A percentile compares a stretch with the other conserved stretches of the same genome.
These are phyloP conservation scores for Sturmia bella DNA, from an alignment of 2,888 invertebrate species.

Conservation along the genomic window DNA sequence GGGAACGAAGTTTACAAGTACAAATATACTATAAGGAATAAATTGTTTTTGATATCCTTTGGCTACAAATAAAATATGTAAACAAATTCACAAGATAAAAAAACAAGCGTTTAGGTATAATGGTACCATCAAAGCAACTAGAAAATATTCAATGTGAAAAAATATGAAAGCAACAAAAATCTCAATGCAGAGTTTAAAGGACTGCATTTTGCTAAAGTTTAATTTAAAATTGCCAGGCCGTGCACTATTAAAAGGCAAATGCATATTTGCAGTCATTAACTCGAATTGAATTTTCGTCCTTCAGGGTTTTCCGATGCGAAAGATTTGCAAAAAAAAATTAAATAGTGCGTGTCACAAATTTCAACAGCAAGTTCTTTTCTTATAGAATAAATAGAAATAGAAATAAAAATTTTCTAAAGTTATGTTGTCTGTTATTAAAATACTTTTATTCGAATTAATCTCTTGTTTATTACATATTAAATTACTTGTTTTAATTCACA, in stretches of 20 bases:
- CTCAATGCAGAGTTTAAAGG: background rate
- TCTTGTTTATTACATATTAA: too few species aligned
- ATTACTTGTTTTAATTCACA: too few species aligned
- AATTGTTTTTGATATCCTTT: conserved; percentile 71
- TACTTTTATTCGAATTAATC: too few species aligned
- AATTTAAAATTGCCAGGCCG: background rate
- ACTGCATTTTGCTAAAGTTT: background rate
- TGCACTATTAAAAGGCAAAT: background rate
- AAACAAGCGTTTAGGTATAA: background rate
- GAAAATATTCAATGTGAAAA: conserved; percentile 62
- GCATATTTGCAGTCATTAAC: too few species aligned
- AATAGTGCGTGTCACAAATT: too few species aligned
- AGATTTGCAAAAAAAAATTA: too few species aligned
- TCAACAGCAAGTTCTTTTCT: too few species aligned
- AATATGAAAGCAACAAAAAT: conserved; percentile 14
- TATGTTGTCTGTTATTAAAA: too few species aligned
- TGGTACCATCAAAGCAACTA: conserved; percentile 25
- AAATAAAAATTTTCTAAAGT: too few species aligned
- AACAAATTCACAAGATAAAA: conserved; percentile 28
- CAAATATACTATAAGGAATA: conserved; percentile 68
- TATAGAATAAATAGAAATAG: too few species aligned
- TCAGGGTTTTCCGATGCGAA: too few species aligned
- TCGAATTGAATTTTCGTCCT: too few species aligned
- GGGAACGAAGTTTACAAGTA: conserved; percentile 49
- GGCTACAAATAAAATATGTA: conserved; percentile 65